Evolutionary conservation across 30 jellyfish, hydroid and myxozoan genomes (phyloP).

Genomic region (Rhopilema esculentum): DNA sequence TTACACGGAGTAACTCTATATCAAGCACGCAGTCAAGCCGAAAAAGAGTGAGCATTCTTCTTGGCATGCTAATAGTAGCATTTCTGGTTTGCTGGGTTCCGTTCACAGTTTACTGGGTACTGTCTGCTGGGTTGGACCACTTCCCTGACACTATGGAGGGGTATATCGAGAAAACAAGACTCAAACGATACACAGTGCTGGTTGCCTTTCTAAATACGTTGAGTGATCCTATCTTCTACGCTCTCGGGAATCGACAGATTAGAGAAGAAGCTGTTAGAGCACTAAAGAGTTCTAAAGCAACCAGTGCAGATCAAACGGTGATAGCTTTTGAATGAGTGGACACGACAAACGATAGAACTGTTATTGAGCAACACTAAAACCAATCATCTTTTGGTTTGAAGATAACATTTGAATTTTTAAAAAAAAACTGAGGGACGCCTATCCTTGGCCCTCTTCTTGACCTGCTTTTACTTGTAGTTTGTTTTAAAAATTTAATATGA

Average conservation of each 20-base stretch:
- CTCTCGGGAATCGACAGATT: constrained; percentile 74
- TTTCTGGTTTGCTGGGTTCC: constrained; percentile 89
- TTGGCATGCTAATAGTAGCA: constrained; percentile 78
- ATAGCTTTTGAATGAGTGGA: constrained; percentile 14
- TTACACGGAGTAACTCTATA: constrained; percentile 54
- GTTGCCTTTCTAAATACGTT: constrained; percentile 79
- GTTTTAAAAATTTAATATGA: no score
- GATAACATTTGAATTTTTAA: no score
- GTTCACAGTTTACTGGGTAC: constrained; percentile 81
- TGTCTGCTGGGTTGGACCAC: constrained; percentile 72
- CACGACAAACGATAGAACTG: not conserved
- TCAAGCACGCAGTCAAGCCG: constrained; percentile 53
- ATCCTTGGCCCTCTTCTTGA: no score
- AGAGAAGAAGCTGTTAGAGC: constrained; percentile 47
- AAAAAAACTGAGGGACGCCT: no score
- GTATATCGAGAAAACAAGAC: constrained; percentile 46
- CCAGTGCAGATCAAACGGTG: constrained; percentile 31
- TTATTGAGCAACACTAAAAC: no score
- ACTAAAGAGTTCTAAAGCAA: constrained; percentile 6
- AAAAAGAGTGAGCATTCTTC: constrained; percentile 66
- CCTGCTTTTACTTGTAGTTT: no score
- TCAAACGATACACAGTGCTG: constrained; percentile 61
- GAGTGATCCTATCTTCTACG: constrained; percentile 87
- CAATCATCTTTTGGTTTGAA: no score
- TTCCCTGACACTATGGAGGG: constrained; percentile 65